phyloP scores from a whole-genome alignment of 2,113 vertebrate genomes.

The Phaethornis superciliosus region DNA sequence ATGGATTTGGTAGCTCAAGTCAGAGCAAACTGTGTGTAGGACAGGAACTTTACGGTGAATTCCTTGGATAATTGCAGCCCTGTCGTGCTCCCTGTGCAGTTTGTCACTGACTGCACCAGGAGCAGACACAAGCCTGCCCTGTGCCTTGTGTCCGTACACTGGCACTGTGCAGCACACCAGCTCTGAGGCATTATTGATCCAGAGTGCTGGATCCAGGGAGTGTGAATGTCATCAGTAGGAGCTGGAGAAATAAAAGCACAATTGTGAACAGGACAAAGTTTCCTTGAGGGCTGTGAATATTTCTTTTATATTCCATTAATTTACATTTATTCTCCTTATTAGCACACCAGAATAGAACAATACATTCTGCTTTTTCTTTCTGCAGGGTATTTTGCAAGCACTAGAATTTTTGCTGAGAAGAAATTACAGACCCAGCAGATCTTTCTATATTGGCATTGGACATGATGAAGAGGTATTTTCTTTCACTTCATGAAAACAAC shows the following conservation, averaged over 20 bases:
- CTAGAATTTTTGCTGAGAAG: slow-evolving; percentile 88
- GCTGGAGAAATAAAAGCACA: not conserved
- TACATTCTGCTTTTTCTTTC: not conserved
- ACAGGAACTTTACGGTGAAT: not conserved
- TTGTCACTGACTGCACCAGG: not conserved
- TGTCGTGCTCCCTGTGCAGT: not conserved
- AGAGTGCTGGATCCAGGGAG: not conserved
- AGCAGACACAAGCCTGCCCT: not conserved
- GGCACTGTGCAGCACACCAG: not conserved
- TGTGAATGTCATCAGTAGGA: not conserved
- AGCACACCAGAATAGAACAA: not conserved
- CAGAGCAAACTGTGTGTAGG: not conserved
- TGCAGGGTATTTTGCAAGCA: slow-evolving; percentile 89
- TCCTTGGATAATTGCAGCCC: not conserved
- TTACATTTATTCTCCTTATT: not conserved
- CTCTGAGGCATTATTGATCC: not conserved
- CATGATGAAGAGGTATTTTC: slow-evolving; percentile 91
- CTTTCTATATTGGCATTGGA: slow-evolving; percentile 90
- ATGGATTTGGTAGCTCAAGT: not conserved
- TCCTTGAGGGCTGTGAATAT: not conserved
- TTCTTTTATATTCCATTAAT: not conserved
- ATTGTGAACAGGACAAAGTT: not conserved
- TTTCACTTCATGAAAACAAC: not conserved
- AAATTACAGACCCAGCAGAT: slow-evolving; percentile 83
- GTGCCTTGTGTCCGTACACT: fast-evolving